Evolutionary conservation across 2,888 invertebrate genomes (phyloP).

Genomic region (Sicus ferrugineus): DNA sequence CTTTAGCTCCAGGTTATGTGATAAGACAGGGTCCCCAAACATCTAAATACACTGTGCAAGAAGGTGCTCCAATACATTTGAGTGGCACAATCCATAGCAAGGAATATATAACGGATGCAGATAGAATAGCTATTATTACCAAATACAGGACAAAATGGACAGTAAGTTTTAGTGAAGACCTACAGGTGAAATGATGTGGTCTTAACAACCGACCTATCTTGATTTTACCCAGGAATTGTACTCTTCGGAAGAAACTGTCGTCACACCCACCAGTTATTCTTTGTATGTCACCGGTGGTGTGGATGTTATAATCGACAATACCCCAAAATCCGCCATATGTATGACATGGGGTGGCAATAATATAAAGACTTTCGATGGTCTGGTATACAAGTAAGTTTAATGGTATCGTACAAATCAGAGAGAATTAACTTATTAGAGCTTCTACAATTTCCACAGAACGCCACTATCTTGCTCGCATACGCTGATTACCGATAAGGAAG

Average conservation of each 20-base stretch:
- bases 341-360: slow-evolving; percentile 83
- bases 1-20: slow-evolving; percentile 50
- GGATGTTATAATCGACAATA: slow-evolving; percentile 53
- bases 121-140: slow-evolving; percentile 49
- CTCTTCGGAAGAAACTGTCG: slow-evolving; percentile 57
- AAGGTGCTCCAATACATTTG: slow-evolving; percentile 40
- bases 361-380: slow-evolving; percentile 86
- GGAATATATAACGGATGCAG: slow-evolving; percentile 49
- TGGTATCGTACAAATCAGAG: not conserved
- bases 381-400: slow-evolving; percentile 71
- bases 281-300: slow-evolving; percentile 54
- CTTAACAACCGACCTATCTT: not conserved
- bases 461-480: slow-evolving; percentile 80
- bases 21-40: slow-evolving; percentile 42
- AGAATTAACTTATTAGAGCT: slow-evolving; percentile 25
- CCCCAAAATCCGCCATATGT: slow-evolving; percentile 75
- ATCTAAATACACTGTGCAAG: slow-evolving; percentile 38
- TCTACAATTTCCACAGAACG: slow-evolving; percentile 70
- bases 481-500: slow-evolving; percentile 73
- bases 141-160: slow-evolving; percentile 51
- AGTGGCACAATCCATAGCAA: slow-evolving; percentile 43
- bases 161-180: slow-evolving; percentile 43
- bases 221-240: slow-evolving; percentile 53
- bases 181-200: not conserved
- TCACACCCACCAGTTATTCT: slow-evolving; percentile 52